Conservation (phyloP, 2,888 invertebrate species). For the Andrena fulva region DNA sequence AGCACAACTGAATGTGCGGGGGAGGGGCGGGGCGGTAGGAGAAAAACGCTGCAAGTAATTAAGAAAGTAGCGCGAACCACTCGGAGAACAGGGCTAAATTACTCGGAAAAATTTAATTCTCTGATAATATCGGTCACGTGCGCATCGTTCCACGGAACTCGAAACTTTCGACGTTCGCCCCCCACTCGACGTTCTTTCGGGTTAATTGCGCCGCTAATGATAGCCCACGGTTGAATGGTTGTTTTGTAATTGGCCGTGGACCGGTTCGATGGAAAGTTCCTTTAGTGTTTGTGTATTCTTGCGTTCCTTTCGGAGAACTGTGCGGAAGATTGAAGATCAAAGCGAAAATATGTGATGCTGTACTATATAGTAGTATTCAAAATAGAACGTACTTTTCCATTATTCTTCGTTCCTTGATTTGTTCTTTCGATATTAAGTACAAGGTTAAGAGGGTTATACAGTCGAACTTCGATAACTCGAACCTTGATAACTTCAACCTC, state of each 20-base stretch:
- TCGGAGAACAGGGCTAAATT: slow-evolving; percentile 51
- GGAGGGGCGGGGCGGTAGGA: not conserved
- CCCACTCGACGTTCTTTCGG: slow-evolving; percentile 1
- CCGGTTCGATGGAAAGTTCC: not conserved
- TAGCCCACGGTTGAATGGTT: not conserved
- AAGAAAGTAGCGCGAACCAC: slow-evolving; percentile 54
- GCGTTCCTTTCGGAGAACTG: not conserved
- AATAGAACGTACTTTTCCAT: no score
- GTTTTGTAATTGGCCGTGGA: slow-evolving; percentile 22
- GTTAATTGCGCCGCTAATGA: slow-evolving; percentile 26
- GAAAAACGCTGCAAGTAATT: slow-evolving; percentile 57
- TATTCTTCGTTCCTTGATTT: no score
- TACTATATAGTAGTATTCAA: no score
- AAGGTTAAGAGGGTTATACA: no score
- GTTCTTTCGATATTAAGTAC: no score
- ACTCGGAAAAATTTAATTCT: slow-evolving; percentile 63
- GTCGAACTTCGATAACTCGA: no score
- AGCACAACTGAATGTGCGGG: slow-evolving; percentile 17
- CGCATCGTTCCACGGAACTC: slow-evolving; percentile 40
- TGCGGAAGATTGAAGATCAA: no score
- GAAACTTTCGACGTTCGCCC: slow-evolving; percentile 38
- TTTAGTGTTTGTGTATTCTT: not conserved
- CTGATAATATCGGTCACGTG: slow-evolving; percentile 55
- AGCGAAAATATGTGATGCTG: no score
- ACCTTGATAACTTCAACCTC: no score